Percentiles rank a stretch among this genome's conserved stretches.
Evolutionary conservation across 2,113 vertebrate genomes (phyloP).

Genomic region (Erythrolamprus reginae): DNA sequence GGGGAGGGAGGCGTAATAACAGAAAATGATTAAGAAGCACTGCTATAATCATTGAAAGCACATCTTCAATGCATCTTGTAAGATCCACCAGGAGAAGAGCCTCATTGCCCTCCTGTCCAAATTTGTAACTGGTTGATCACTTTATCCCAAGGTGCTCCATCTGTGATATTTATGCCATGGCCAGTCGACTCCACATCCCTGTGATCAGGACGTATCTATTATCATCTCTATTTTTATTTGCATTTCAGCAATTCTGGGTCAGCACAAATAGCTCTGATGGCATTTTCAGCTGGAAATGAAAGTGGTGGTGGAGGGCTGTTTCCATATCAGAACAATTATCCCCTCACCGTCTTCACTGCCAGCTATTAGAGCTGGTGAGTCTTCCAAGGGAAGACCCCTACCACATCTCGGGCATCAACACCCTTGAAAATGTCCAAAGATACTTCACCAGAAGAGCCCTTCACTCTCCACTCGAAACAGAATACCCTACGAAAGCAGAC

Average conservation of each 20-base stretch:
- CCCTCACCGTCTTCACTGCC: not conserved
- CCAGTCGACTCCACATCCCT: not conserved
- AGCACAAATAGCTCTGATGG: not conserved
- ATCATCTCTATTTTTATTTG: not conserved
- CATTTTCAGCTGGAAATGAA: not conserved
- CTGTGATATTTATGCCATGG: not conserved
- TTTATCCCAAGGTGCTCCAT: not conserved
- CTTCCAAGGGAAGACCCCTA: not conserved
- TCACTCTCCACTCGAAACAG: too few relatives aligned
- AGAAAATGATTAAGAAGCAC: too few relatives aligned
- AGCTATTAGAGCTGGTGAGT: not conserved
- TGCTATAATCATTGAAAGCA: not conserved
- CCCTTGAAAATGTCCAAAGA: too few relatives aligned
- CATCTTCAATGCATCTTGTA: not conserved
- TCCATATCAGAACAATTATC: not conserved
- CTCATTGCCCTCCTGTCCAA: not conserved
- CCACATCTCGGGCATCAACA: too few relatives aligned
- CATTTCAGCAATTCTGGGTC: not conserved
- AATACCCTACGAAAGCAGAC: too few relatives aligned
- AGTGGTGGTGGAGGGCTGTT: not conserved
- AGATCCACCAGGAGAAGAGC: not conserved
- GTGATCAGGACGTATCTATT: not conserved
- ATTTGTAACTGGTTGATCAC: not conserved
- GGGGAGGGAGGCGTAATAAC: too few relatives aligned
- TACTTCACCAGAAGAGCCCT: too few relatives aligned